Evolutionary conservation across 2,113 vertebrate species (phyloP).

Genomic region (Brachirus orientalis): DNA sequence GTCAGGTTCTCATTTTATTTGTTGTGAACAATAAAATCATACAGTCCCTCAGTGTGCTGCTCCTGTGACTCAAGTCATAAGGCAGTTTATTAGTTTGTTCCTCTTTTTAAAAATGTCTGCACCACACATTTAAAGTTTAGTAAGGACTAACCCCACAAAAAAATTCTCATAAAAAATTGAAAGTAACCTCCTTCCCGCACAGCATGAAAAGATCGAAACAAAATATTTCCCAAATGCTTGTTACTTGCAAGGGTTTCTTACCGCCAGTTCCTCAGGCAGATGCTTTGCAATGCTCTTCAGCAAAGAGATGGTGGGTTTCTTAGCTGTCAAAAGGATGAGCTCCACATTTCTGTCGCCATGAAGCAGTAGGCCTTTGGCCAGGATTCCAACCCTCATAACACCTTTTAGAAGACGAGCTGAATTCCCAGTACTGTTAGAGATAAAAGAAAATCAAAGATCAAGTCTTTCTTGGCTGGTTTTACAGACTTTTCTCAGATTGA

Average conservation of each 20-base stretch:
- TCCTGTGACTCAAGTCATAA: slow-evolving; percentile 41
- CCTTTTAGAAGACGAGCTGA: slow-evolving; percentile 81
- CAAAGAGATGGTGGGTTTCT: slow-evolving; percentile 82
- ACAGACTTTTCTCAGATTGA: background rate
- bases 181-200: background rate
- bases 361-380: slow-evolving; percentile 88
- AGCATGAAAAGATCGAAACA: background rate
- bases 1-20: slow-evolving; percentile 1
- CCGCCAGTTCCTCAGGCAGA: slow-evolving; percentile 84
- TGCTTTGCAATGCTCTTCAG: slow-evolving; percentile 76
- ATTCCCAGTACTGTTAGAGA: slow-evolving; percentile 58
- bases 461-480: background rate
- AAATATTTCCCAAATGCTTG: background rate
- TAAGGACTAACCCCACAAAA: background rate
- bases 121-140: background rate
- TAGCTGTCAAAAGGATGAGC: slow-evolving; percentile 84
- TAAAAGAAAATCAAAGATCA: background rate
- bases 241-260: slow-evolving; percentile 56
- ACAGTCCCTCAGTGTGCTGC: background rate
- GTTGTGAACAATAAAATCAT: background rate
- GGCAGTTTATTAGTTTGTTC: background rate
- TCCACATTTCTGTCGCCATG: slow-evolving; percentile 83
- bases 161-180: too few relatives aligned
- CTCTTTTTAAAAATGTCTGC: slow-evolving; percentile 5
- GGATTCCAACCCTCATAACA: slow-evolving; percentile 86